Percentiles rank a stretch among this genome's conserved stretches.
These are phyloP conservation scores for Ochropleura leucogaster DNA, from an alignment of 2,888 invertebrate genomes.

Conservation along the genomic window DNA sequence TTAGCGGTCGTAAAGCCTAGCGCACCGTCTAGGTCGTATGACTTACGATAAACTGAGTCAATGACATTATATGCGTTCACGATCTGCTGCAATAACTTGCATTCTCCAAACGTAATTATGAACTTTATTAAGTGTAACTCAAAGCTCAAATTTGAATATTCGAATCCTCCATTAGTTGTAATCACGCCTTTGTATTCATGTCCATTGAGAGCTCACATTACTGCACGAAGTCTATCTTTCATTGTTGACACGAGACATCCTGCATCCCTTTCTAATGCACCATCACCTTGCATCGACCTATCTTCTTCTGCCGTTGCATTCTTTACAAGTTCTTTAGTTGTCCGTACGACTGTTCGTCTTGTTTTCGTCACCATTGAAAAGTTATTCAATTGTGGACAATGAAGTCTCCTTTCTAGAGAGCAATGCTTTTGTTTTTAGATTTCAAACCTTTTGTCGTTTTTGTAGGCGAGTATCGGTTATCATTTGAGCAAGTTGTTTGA, in stretches of 20 bases:
- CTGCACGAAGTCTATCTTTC: slow-evolving; percentile 82
- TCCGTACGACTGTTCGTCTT: slow-evolving; percentile 65
- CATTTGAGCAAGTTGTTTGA: slow-evolving; percentile 65
- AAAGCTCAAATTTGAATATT: slow-evolving; percentile 56
- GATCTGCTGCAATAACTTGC: slow-evolving; percentile 51
- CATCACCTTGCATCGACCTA: slow-evolving; percentile 33
- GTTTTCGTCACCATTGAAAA: slow-evolving; percentile 71
- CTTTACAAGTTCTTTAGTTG: slow-evolving; percentile 62
- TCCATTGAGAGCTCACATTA: slow-evolving; percentile 85
- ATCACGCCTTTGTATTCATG: slow-evolving; percentile 71
- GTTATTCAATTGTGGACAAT: slow-evolving; percentile 67
- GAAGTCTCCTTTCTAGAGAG: slow-evolving; percentile 53
- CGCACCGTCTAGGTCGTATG: slow-evolving; percentile 72
- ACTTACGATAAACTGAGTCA: slow-evolving; percentile 82
- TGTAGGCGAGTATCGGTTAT: slow-evolving; percentile 59
- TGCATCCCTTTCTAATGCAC: slow-evolving; percentile 62
- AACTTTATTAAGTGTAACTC: slow-evolving; percentile 30
- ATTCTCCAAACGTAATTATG: slow-evolving; percentile 35
- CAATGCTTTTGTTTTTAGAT: slow-evolving; percentile 62
- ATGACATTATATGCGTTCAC: slow-evolving; percentile 77
- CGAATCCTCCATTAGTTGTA: slow-evolving; percentile 52
- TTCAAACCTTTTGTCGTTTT: slow-evolving; percentile 19
- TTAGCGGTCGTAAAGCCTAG: slow-evolving; percentile 65
- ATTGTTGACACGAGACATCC: slow-evolving; percentile 81
- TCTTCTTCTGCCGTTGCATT: slow-evolving; percentile 66